Base-by-base conservation (phyloP, 1,140 invertebrate genomes). In the Venturia canescens region DNA sequence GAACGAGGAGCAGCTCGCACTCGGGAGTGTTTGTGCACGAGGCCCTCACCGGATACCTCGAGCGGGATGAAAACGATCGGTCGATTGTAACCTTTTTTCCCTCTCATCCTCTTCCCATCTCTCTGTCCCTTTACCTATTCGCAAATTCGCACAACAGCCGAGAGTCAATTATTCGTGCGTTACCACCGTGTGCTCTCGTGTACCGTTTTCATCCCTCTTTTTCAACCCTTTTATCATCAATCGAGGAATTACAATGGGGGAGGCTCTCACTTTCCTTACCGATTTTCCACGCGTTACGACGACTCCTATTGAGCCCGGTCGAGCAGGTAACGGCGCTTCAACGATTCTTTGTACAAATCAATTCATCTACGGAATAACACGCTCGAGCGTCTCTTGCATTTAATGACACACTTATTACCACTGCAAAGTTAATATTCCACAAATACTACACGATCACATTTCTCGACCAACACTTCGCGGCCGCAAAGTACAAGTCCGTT, bases 41-140 rank as follows among this genome's bases (percentile, higher is more conserved):
- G 6, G 21, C 57, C n/a, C 57, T 60, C 57, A 23, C 57, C n/a
- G n/a, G n/a, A 29, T 66, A 57, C 13, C 76, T 67, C 38, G 31
- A 78, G 57, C 21, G 44, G 27, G 63, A 78, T 50, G 76, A 60
- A 78, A 66, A 78, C 76, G 72, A 57, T 75, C 44, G 27, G 72
- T 27, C 72, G 72, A 60, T 75, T 75, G 70, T 72, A 50, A 60
- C 60, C 11, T 74, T 53, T 29, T 74, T 53, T 53, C n/a, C 50
- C 16, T n/a, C 50, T 53, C 50, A 53, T 53, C 38, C 38, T 44
- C 13, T 9, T 44, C 38, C 13, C 7, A 7, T 72, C 60, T 26
- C 29, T 31, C 66, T 31, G 3, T 31, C 60, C 27, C 23, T 66
- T 15, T 3, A 0, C 27, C 60, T 66, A 23, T 26, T 44, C 7